phyloP scores from a whole-genome alignment of 1,140 invertebrate genomes.

The Microplitis mediator region DNA sequence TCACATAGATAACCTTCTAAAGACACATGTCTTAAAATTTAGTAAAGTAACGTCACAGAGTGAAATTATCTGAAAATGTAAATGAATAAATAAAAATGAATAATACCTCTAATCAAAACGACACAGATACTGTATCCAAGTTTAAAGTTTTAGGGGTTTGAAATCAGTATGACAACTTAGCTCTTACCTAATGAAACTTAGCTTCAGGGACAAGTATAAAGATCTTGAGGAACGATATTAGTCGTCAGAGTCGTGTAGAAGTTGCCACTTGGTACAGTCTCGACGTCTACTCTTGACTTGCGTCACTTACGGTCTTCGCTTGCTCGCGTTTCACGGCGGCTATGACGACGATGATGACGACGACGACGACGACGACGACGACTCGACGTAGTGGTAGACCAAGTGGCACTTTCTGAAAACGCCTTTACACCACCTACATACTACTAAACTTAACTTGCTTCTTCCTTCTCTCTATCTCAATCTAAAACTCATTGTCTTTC shows the following conservation, averaged over 20 bases:
- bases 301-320: conserved; percentile 17
- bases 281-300: conserved; percentile 15
- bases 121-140: neutral
- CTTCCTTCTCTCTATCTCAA: neutral
- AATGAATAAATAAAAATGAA: no score
- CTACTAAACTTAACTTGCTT: neutral
- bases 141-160: neutral
- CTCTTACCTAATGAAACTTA: conserved; percentile 19
- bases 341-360: no score
- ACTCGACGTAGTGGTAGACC: conserved; percentile 13
- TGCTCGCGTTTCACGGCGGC: neutral
- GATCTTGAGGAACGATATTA: conserved; percentile 17
- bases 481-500: no score
- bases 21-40: neutral
- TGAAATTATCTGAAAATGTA: no score
- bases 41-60: no score
- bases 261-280: conserved; percentile 19
- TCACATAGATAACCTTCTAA: neutral
- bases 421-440: neutral
- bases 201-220: neutral
- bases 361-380: neutral
- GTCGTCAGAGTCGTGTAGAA: conserved; percentile 13
- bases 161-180: conserved; percentile 16
- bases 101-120: no score
- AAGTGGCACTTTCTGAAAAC: conserved; percentile 19